Evolutionary conservation across 2,113 vertebrate species (phyloP), one percentile per base, ranked within the genome.

Genomic region (Aspiorhynchus laticeps): DNA sequence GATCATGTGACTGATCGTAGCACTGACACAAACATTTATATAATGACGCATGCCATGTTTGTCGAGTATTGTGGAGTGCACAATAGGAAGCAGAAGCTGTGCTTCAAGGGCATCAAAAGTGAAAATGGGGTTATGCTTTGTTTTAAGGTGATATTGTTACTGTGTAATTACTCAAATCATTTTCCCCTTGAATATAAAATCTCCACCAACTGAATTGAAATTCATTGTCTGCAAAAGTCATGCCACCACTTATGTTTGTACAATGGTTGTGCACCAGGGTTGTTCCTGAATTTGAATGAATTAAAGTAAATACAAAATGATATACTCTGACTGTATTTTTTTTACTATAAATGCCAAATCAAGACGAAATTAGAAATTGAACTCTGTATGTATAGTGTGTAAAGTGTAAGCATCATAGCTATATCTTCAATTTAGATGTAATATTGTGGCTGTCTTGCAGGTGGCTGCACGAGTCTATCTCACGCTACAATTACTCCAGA

Each of bases 401-500:
- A n/a, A 41, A 74, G 4, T 24, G 10, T n/a, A 43, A 74, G 71
- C 10, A 12, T 5, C 21, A 14, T 36, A 74, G 38, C 19, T 43
- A 12, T 74, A 43, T 14, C n/a, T 43, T 43, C 21, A 75, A 41
- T 43, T 43, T 46, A 8, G 1, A 7, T 75, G 11, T 46, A 15
- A 46, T 75, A 26, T 75, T 75, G 38, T 26, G 73, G 38, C 73
- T 75, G 24, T 46, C 41, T 75, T 76, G 41, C 73, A 48, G 41
- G 41, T 46, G 41, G n/a, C 73, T 28, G 38, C 41, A 76, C n/a
- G 14, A 76, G 12, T 76, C 73, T 76, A 9, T 26, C 41, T 48
- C 73, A 28, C 6, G n/a, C 73, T 75, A 75, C 73, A 75, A 75
- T 46, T 75, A 75, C 73, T 76, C 73, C 41, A 76, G 24, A 76